These are phyloP conservation scores for Apostichopus japonicus DNA, from an alignment of 35 echinoderm and acorn worm genomes.

Conservation along the genomic window DNA sequence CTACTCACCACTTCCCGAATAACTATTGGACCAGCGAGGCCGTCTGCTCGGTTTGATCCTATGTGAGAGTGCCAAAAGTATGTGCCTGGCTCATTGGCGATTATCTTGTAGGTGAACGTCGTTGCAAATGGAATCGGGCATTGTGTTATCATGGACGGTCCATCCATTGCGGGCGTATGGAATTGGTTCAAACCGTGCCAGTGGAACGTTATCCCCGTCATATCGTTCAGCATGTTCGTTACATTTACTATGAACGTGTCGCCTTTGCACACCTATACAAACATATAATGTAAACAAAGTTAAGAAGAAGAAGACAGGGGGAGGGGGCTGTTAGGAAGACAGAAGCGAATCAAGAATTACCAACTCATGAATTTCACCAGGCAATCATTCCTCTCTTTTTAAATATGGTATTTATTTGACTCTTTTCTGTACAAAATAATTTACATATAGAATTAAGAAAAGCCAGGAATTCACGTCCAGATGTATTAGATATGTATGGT, in stretches of 20 bases:
- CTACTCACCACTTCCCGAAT: conserved; percentile 18
- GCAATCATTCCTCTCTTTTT: too few relatives aligned
- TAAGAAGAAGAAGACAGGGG: background rate
- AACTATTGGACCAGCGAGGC: conserved; percentile 42
- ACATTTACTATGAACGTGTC: conserved; percentile 45
- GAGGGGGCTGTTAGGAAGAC: too few relatives aligned
- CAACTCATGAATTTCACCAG: too few relatives aligned
- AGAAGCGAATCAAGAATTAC: too few relatives aligned
- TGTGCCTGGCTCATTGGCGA: conserved; percentile 36
- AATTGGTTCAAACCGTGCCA: background rate
- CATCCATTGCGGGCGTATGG: conserved; percentile 56
- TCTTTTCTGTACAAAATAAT: too few relatives aligned
- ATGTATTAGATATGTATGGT: too few relatives aligned
- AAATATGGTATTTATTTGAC: too few relatives aligned
- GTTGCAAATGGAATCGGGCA: conserved; percentile 34
- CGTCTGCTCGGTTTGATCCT: conserved; percentile 52
- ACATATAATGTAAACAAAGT: background rate
- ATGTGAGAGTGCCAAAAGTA: conserved; percentile 58
- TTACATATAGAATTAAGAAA: too few relatives aligned
- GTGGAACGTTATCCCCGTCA: conserved; percentile 49
- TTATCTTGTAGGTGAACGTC: conserved; percentile 59
- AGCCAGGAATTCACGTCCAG: too few relatives aligned
- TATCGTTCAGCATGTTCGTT: conserved; percentile 18
- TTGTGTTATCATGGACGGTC: conserved; percentile 47
- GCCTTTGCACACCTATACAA: conserved; percentile 38